A percentile compares a stretch with the other conserved stretches of the same genome.
phyloP scores from a whole-genome alignment of 2,113 vertebrate genomes.

The Bufo bufo region DNA sequence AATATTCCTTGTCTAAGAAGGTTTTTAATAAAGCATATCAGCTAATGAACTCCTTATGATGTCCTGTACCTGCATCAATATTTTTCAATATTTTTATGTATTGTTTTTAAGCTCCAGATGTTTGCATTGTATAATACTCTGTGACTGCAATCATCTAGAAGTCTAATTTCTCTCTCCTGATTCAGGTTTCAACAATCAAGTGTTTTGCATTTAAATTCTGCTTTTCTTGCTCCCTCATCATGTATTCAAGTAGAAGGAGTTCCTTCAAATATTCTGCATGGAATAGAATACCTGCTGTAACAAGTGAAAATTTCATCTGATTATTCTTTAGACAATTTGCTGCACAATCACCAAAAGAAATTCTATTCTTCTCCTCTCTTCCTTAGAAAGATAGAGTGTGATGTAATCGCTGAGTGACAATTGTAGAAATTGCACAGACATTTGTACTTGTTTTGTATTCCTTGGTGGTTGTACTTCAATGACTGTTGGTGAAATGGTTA shows the following conservation, averaged over 20 bases:
- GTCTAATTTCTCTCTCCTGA: background rate
- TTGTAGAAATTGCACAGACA: background rate
- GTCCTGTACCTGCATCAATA: background rate
- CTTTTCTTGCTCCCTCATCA: background rate
- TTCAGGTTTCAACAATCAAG: background rate
- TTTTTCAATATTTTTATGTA: background rate
- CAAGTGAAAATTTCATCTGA: background rate
- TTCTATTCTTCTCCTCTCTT: background rate
- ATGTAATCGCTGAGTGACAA: background rate
- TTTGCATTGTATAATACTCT: background rate
- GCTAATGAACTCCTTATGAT: background rate
- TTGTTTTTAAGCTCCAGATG: background rate
- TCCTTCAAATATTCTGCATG: background rate
- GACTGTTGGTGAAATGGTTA: no score
- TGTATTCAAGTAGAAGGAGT: background rate
- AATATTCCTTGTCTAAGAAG: background rate
- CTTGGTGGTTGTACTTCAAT: background rate
- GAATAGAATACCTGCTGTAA: background rate
- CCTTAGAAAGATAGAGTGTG: background rate
- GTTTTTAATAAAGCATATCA: background rate
- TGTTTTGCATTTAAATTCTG: background rate
- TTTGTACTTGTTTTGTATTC: no score
- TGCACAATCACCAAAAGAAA: background rate
- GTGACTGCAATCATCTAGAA: constrained; percentile 17
- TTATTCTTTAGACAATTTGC: constrained; percentile 14